phyloP scores from a whole-genome alignment of 1,140 invertebrate species.

The Helicoverpa armigera region DNA sequence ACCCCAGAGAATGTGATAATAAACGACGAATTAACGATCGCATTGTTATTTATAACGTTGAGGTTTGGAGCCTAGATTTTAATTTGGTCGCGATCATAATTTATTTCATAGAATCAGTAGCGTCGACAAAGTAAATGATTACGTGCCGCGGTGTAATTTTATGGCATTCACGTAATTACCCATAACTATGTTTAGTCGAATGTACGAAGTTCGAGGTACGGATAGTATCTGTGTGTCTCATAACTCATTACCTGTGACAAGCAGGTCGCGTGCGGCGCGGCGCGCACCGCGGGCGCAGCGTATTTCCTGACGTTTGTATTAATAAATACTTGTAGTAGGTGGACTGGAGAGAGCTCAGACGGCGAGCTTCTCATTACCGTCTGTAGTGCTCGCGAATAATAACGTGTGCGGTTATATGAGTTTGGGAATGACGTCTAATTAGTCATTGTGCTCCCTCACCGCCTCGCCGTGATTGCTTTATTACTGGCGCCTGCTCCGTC shows the following conservation, averaged over 20 bases:
- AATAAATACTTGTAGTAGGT: constrained; percentile 43
- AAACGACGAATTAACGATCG: constrained; percentile 40
- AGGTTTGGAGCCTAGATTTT: constrained; percentile 35
- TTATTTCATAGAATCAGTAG: constrained; percentile 21
- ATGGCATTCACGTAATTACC: constrained; percentile 2
- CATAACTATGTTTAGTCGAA: background rate
- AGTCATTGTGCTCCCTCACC: constrained; percentile 15
- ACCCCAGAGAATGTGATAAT: constrained; percentile 30
- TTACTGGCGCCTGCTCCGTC: constrained; percentile 1
- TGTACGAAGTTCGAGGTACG: background rate
- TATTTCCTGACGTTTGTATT: constrained; percentile 47
- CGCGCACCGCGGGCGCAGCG: background rate
- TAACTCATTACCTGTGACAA: constrained; percentile 51
- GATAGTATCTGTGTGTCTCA: constrained; percentile 27
- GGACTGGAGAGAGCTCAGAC: constrained; percentile 20
- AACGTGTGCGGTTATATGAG: constrained; percentile 36
- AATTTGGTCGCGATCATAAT: constrained; percentile 13
- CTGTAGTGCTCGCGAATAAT: constrained; percentile 39
- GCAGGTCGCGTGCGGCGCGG: constrained; percentile 40
- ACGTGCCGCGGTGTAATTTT: constrained; percentile 14
- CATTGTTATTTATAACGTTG: constrained; percentile 25
- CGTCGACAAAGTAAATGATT: background rate
- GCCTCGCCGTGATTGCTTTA: constrained; percentile 37
- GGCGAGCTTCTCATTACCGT: constrained; percentile 38
- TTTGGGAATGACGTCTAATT: constrained; percentile 48